Base-by-base conservation (phyloP, 92 coral and sea anemone species). In the Umimayanthus chanpuru region DNA sequence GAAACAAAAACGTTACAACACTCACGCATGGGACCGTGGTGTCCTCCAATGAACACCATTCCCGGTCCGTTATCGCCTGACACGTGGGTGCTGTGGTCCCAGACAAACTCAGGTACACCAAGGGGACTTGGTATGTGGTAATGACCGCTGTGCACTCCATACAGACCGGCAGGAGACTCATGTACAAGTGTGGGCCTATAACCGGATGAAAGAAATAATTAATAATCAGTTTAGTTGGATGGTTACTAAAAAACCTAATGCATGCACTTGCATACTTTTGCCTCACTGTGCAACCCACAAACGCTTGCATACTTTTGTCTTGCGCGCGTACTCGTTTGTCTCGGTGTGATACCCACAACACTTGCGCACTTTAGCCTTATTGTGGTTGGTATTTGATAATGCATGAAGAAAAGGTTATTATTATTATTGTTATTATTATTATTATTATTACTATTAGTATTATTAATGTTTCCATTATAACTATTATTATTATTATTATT, bases 11-110 rank as follows among this genome's bases (percentile, higher is more conserved):
- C 47, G 74, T 10, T 5, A 72, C 47, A 44, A 32, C 55, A 88
- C 93, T 91, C 61, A 91, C 93, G 87, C 74, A 85, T 38, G 68
- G 68, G 6, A 39, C 77, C 68, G 36, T 85, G 81, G 61, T 82
- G 56, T 81, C 74, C 92, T 58, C 90, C 90, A 49, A 93, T 73
- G 55, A 91, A 91, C 64, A 91, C 93, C 38, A 87, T 81, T 32
- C 86, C 89, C 2, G 95, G 92, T 43, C 92, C 92, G 30, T 65
- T 91, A 50, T 86, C 92, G 5, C 90, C 90, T 7, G 91, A 74
- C 88, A 91, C 74, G 90, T 91, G 85, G 23, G 86, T 75, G 40
- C 95, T 93, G 64, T 91, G 93, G 66, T 93, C 89, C 89, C 89
- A 86, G 18, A 90, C 77, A 30, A 90, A 90, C 91, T 90, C 93